These are phyloP conservation scores for Chymomyza amoena DNA, from an alignment of 2,888 invertebrate genomes.

Conservation along the genomic window DNA sequence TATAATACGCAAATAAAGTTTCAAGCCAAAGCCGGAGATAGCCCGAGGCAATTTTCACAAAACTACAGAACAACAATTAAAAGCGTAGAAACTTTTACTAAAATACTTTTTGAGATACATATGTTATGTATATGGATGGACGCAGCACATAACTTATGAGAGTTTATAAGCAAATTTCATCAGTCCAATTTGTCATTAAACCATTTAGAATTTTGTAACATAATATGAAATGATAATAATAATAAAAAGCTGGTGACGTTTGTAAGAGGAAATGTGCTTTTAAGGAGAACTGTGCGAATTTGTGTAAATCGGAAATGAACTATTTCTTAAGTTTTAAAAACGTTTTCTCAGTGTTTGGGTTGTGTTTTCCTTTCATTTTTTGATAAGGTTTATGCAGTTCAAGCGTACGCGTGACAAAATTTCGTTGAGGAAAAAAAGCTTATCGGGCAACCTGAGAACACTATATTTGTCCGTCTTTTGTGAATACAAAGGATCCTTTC, in stretches of 20 bases:
- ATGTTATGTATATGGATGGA: conserved; percentile 9
- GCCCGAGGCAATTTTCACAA: not conserved
- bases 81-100: not conserved
- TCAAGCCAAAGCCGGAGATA: not conserved
- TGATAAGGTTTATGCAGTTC: no score
- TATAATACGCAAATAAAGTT: not conserved
- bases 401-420: no score
- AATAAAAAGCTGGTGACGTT: conserved; percentile 12
- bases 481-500: no score
- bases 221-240: not conserved
- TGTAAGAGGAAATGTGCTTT: conserved; percentile 11
- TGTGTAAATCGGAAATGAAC: not conserved
- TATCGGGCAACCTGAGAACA: no score
- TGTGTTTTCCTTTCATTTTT: no score
- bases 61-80: not conserved
- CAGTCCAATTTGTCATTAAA: not conserved
- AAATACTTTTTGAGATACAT: not conserved
- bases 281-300: not conserved
- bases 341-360: no score
- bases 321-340: not conserved
- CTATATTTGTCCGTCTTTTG: no score
- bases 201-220: not conserved
- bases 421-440: no score
- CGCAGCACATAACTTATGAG: not conserved
- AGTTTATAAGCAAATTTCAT: not conserved